A percentile compares a stretch with the other conserved stretches of the same genome.
These are phyloP conservation scores for Ericerus pela DNA, from an alignment of 1,140 invertebrate species.

Conservation along the genomic window DNA sequence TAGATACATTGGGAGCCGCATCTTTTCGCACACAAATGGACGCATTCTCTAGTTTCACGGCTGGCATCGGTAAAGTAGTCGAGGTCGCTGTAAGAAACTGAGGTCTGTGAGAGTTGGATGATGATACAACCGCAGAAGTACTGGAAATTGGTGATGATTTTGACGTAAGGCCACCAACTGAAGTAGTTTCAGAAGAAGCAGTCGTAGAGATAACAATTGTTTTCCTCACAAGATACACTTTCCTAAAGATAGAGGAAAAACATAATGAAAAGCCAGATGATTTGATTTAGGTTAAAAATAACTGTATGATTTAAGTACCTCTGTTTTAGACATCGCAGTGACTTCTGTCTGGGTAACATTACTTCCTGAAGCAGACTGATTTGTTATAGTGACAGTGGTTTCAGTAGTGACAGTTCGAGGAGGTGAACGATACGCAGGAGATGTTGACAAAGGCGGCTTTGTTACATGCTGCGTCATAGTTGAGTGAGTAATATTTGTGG, in stretches of 20 bases:
- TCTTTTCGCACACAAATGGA: neutral
- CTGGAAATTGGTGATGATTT: too few species aligned
- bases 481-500: slow-evolving; percentile 37
- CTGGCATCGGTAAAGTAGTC: neutral
- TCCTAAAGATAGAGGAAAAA: too few species aligned
- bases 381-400: slow-evolving; percentile 12
- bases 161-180: too few species aligned
- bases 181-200: too few species aligned
- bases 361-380: neutral
- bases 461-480: slow-evolving; percentile 22
- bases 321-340: too few species aligned
- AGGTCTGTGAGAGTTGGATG: too few species aligned
- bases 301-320: too few species aligned
- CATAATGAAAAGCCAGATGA: too few species aligned
- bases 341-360: neutral
- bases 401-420: slow-evolving; percentile 15
- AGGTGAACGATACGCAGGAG: slow-evolving; percentile 16
- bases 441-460: slow-evolving; percentile 15
- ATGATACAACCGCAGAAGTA: too few species aligned
- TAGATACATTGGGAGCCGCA: neutral
- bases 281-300: too few species aligned
- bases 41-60: neutral
- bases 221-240: too few species aligned
- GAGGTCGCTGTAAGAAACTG: neutral
- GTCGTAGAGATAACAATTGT: too few species aligned